Base-by-base conservation (phyloP, 2,113 vertebrate genomes). In the Upupa epops region DNA sequence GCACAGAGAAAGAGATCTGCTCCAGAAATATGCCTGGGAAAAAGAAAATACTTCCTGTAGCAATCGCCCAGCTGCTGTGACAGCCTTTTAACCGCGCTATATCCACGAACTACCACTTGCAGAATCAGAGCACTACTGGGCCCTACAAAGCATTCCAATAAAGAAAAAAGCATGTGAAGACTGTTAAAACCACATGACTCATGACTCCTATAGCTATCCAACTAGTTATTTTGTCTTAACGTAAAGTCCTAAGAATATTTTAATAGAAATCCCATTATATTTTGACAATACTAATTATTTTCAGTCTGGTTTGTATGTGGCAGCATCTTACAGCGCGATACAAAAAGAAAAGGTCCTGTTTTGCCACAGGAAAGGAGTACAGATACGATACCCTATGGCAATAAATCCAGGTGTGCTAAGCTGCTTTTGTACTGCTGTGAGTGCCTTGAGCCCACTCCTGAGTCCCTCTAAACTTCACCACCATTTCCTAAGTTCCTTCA, bases 1-100 rank as follows among this genome's bases (percentile, higher is more conserved):
- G 99, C 99, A 96, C 99, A 99, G 37, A 99, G 98, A 61, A 99
- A 99, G 65, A 99, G 98, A 94, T 99, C 99, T 29, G 99, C 97
- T 54, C 99, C 99, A 17, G 98, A 98, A 87, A 99, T 97, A 64
- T 99, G 93, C 98, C 98, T 98, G 95, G 92, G 83, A 87, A 95
- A 68, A 86, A 89, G 31, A 86, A 91, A 93, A 69, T 74, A 92
- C 16, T 42, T 26, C 37, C 36, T 84, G n/a, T 32, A 77, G 36
- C n/a, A 20, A 29, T 42, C n/a, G 17, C 9, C 37, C 1, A 68
- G 31, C 3, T 37, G 68, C 55, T 61, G 34, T 6, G 31, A 55
- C 0, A 46, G 15, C 7, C 32, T 68, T 76, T 58, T 19, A 60
- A 46, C 36, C 26, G 5, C 29, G 5, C 16, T 9, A 4, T 3